Evolutionary conservation across 2,797 vertebrate species (phyloP).

Genomic region (Peromyscus aztecus): DNA sequence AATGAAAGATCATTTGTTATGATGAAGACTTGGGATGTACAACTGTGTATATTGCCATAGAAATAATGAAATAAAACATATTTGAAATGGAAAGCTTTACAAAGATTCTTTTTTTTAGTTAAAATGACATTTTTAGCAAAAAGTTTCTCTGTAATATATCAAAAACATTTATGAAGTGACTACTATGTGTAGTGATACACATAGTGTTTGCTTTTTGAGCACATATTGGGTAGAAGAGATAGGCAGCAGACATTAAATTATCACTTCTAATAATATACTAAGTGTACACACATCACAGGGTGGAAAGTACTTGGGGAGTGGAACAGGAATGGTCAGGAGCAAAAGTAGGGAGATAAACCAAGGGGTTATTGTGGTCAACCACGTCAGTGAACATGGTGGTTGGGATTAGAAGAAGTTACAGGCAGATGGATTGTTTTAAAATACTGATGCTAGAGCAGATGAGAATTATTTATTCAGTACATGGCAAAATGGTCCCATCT

Average conservation of each 20-base stretch:
- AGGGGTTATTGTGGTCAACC: not conserved
- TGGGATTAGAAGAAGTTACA: not conserved
- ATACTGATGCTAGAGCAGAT: not conserved
- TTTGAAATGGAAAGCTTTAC: not conserved
- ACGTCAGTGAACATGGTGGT: not conserved
- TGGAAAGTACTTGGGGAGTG: not conserved
- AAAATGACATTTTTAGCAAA: not conserved
- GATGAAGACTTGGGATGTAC: conserved; percentile 10
- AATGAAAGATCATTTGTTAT: conserved; percentile 50
- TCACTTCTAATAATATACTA: not conserved
- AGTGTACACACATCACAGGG: not conserved
- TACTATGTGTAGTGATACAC: not conserved
- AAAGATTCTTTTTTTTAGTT: conserved; percentile 34
- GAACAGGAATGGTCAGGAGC: not conserved
- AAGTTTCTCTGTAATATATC: not conserved
- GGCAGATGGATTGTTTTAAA: not conserved
- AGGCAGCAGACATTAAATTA: conserved; percentile 17
- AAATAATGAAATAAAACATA: not conserved
- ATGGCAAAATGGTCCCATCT: not conserved
- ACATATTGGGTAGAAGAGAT: conserved; percentile 38
- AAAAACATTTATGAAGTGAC: conserved; percentile 38
- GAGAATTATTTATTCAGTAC: not conserved
- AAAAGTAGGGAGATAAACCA: not conserved
- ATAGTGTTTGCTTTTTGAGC: not conserved
- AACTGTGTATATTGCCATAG: not conserved